A percentile compares a stretch with the other conserved stretches of the same genome.
Conservation (phyloP, 1,140 invertebrate species). For the Drosophila lacteicornis region DNA sequence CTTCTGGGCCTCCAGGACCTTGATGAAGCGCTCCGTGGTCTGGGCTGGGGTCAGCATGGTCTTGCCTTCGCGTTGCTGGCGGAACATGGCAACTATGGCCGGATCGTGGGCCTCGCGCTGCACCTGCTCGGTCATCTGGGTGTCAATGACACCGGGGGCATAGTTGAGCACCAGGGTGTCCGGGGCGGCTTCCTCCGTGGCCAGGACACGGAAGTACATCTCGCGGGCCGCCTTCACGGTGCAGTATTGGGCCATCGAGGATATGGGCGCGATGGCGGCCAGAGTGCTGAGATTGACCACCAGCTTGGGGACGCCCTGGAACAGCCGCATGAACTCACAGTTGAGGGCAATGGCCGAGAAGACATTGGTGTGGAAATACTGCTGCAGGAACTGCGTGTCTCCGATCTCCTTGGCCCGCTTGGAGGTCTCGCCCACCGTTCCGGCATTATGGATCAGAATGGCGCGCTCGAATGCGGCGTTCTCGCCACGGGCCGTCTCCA, state of each 20-base stretch:
- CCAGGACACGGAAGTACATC: slow-evolving; percentile 95
- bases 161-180: slow-evolving; percentile 94
- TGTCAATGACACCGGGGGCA: slow-evolving; percentile 96
- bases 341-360: slow-evolving; percentile 92
- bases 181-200: slow-evolving; percentile 89
- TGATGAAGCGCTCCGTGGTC: slow-evolving; percentile 91
- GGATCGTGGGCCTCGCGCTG: slow-evolving; percentile 87
- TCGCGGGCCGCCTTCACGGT: slow-evolving; percentile 96
- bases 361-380: slow-evolving; percentile 92
- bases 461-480: slow-evolving; percentile 87
- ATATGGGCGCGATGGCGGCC: slow-evolving; percentile 90
- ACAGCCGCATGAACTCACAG: slow-evolving; percentile 89
- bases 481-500: slow-evolving; percentile 32
- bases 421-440: slow-evolving; percentile 91
- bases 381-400: slow-evolving; percentile 87
- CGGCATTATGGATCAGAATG: slow-evolving; percentile 96
- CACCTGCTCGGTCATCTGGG: slow-evolving; percentile 93
- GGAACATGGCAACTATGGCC: slow-evolving; percentile 88
- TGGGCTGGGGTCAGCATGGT: slow-evolving; percentile 90
- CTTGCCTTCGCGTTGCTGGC: slow-evolving; percentile 86
- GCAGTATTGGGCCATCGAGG: slow-evolving; percentile 92
- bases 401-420: slow-evolving; percentile 87
- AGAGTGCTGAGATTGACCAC: slow-evolving; percentile 96
- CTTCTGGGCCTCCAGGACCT: slow-evolving; percentile 89
- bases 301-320: slow-evolving; percentile 85